A percentile compares a stretch with the other conserved stretches of the same genome.
Conservation (phyloP, 1,140 invertebrate genomes). For the Hydropsyche tenuis region DNA sequence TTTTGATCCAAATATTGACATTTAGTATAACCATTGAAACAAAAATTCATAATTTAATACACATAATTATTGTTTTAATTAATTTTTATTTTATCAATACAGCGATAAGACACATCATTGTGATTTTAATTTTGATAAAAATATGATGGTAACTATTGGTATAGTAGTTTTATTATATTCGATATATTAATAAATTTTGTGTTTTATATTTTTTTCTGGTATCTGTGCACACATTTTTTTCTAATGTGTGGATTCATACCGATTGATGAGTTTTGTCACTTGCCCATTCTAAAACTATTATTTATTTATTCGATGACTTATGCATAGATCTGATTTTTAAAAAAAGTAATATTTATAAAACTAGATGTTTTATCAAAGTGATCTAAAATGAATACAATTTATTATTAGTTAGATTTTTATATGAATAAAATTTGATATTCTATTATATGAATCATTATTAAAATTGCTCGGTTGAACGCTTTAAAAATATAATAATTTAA, state of each 20-base stretch:
- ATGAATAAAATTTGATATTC: not conserved
- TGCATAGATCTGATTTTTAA: no score
- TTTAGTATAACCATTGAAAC: slow-evolving; percentile 6
- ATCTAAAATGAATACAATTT: not conserved
- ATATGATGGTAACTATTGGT: slow-evolving; percentile 11
- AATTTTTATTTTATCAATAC: slow-evolving; percentile 5
- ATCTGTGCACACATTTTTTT: not conserved
- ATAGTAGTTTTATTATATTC: no score
- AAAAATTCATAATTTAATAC: not conserved
- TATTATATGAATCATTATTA: not conserved
- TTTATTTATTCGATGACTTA: not conserved
- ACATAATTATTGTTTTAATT: slow-evolving; percentile 2
- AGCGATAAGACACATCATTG: not conserved
- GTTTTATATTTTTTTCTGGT: not conserved
- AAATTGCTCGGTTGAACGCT: slow-evolving; percentile 33
- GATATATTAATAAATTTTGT: not conserved
- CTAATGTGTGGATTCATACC: not conserved
- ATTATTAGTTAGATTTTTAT: not conserved
- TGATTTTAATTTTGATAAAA: not conserved
- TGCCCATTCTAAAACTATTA: slow-evolving; percentile 33
- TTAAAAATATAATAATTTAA: not conserved
- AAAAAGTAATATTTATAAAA: no score
- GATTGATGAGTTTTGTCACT: slow-evolving; percentile 30
- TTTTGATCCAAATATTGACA: not conserved
- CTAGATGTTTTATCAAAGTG: no score